Base-by-base conservation (phyloP, 2,113 vertebrate species). In the Glaucidium brasilianum region DNA sequence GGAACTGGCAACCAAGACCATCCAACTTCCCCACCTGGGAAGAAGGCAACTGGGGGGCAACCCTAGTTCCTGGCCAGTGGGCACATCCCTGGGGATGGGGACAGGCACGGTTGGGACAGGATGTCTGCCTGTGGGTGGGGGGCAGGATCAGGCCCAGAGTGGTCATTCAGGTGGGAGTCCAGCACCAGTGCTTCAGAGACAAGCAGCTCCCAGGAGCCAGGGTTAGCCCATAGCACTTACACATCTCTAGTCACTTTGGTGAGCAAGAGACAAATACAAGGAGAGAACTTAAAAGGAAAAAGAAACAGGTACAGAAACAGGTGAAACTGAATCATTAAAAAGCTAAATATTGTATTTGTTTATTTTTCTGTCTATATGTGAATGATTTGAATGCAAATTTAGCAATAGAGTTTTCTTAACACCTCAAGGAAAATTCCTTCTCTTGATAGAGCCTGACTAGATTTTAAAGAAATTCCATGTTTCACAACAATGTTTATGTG, bases 361-460 rank as follows among this genome's bases (percentile, higher is more conserved):
- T 86, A 29, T 89, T 95, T 96, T 91, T 35, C 63, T 84, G 39
- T 80, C 62, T 90, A 9, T 77, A 87, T 77, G 45, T 52, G 20
- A 93, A 64, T 6, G 3, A 95, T 12, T 74, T 94, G 52, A 90
- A 86, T 60, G 74, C 10, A 50, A 63, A 67, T 80, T 90, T 79
- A 80, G 30, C 47, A 89, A 93, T 75, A 92, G 47, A 93, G 22
- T 26, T 87, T 66, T 96, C 90, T 93, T 95, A 90, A 32, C 32
- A 15, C 67, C 60, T 94, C 11, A 26, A 89, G 53, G 23, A 88
- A 96, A 90, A 66, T 95, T 74, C 12, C 14, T 43, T 96, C 21
- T 94, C 55, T 73, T 73, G 41, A 56, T 95, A 82, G 50, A 93
- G 15, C 45, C 12, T 66, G 4, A 52, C 12, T 16, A 45, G 27